Base-by-base conservation (phyloP, 2,113 vertebrate genomes). In the Hypomesus transpacificus region DNA sequence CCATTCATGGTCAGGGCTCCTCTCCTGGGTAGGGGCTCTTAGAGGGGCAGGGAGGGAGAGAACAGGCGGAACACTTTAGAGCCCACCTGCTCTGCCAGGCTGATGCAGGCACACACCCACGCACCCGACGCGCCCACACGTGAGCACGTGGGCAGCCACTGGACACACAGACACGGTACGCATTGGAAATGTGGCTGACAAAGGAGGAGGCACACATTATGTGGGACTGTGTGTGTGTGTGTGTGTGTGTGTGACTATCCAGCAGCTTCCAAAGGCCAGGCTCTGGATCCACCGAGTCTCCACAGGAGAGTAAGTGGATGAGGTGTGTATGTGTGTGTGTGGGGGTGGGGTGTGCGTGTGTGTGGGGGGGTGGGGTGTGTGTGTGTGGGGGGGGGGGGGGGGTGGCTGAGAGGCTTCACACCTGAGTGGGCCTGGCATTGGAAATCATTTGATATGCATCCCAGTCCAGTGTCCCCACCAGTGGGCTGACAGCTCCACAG, bases 401-500 rank as follows among this genome's bases (percentile, higher is more conserved):
- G 70, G 5, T 61, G 54, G 66, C 69, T 69, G 74, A 72, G 17
- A 26, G 71, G 74, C 77, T 74, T 51, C 81, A 87, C 53, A 81
- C 85, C 71, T 64, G 74, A 87, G 68, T 76, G 87, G 72, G 70
- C 80, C 51, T 51, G 20, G 70, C 81, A 85, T 89, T 61, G 82
- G 85, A 89, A 89, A 90, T 89, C 83, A 88, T 90, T 90, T 85
- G 84, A 90, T 90, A 87, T 90, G 86, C 80, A 88, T 87, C 84
- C 88, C 82, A 85, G 84, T 81, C 84, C 84, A 86, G 76, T 84
- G 76, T 85, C 80, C 73, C 74, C 68, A 77, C 78, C 79, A 75
- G 58, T 75, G 54, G 39, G 70, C 76, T 80, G 79, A 78, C 84
- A 87, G 78, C 56, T 70, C 67, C 81, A 60, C 74, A 65, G 74